Conservation (phyloP, 2,113 vertebrate species). For the Callipepla squamata region DNA sequence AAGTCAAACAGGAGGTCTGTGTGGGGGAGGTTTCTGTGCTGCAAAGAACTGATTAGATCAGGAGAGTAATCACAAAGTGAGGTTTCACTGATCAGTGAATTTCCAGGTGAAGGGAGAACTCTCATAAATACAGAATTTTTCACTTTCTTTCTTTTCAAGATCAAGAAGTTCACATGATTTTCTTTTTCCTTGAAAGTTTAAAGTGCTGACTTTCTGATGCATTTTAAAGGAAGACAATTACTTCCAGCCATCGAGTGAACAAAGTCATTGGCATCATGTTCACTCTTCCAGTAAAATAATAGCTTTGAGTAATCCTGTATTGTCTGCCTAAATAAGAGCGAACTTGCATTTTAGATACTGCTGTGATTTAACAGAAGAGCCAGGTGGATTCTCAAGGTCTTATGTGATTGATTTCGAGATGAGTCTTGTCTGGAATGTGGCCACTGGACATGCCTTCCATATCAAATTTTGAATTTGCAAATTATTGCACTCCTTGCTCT, state of each 20-base stretch:
- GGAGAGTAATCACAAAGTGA: slow-evolving; percentile 62
- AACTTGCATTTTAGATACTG: neutral
- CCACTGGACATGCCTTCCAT: neutral
- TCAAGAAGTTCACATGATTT: slow-evolving; percentile 6
- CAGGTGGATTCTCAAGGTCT: neutral
- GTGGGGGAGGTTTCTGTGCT: slow-evolving; percentile 32
- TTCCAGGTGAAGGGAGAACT: slow-evolving; percentile 26
- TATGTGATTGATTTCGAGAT: neutral
- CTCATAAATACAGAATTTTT: slow-evolving; percentile 57
- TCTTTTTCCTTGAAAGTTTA: slow-evolving; percentile 5
- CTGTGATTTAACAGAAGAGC: neutral
- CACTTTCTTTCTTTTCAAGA: slow-evolving; percentile 37
- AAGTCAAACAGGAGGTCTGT: neutral
- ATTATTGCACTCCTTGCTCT: neutral
- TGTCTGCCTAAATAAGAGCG: neutral
- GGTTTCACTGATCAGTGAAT: slow-evolving; percentile 46
- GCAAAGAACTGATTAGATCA: slow-evolving; percentile 72
- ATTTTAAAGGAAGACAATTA: slow-evolving; percentile 2
- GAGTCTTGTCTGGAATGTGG: neutral
- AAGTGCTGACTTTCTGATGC: slow-evolving; percentile 5
- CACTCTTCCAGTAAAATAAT: slow-evolving; percentile 33
- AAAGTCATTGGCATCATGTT: neutral
- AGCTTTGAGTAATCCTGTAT: neutral
- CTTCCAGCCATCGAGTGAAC: slow-evolving; percentile 1
- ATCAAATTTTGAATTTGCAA: neutral